These are phyloP conservation scores for Holothuria scabra DNA, from an alignment of 53 echinoderm and acorn worm genomes.

Conservation along the genomic window DNA sequence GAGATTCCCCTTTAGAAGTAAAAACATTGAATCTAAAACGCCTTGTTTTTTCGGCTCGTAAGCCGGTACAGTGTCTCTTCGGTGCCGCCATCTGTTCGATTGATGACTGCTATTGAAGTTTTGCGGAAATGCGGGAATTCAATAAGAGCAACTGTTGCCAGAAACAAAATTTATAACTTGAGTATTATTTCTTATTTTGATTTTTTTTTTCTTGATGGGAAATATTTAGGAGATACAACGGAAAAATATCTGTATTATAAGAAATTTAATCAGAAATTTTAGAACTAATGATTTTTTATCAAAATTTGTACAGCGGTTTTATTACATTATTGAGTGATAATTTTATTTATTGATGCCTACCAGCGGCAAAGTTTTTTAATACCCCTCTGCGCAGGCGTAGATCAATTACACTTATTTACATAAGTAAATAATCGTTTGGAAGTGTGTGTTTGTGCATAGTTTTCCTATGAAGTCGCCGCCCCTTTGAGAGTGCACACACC, in stretches of 20 bases:
- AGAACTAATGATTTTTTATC: no score
- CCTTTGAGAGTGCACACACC: conserved; percentile 43
- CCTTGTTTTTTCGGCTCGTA: conserved; percentile 58
- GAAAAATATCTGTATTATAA: no score
- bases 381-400: conserved; percentile 84
- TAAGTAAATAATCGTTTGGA: conserved; percentile 97
- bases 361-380: conserved; percentile 74
- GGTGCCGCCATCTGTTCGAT: conserved; percentile 94
- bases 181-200: no score
- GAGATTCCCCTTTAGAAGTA: conserved; percentile 49
- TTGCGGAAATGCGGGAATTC: conserved; percentile 78
- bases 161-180: neutral
- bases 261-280: no score
- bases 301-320: neutral
- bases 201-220: no score
- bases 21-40: conserved; percentile 30
- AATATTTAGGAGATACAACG: no score
- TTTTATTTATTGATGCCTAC: conserved; percentile 40
- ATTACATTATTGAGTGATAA: neutral
- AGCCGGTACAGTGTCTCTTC: conserved; percentile 95
- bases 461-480: conserved; percentile 77
- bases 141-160: conserved; percentile 39
- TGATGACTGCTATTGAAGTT: conserved; percentile 72
- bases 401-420: conserved; percentile 99
- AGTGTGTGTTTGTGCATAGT: conserved; percentile 61